Base-by-base conservation (phyloP, 1,140 invertebrate genomes). In the Nephila pilipes region DNA sequence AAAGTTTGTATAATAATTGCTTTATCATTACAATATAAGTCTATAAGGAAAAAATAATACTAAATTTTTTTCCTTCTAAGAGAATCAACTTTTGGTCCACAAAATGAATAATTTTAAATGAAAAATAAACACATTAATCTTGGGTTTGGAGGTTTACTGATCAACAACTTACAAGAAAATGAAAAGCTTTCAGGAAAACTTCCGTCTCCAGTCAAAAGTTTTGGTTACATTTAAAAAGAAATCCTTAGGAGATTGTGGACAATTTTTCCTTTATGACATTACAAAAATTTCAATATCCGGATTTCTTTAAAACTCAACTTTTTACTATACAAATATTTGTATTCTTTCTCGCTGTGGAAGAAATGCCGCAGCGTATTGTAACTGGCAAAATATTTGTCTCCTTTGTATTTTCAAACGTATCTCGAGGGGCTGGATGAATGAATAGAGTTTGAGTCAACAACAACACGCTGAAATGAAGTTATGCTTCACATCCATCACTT, bases 321-420 rank as follows among this genome's bases (percentile, higher is more conserved):
- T 90, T 90, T 80, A 90, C 29, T 58, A 57, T 58, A 54, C 32
- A 65, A 89, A 89, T 80, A 90, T 80, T 90, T 90, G 69, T 38
- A 90, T 90, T 58, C n/a, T 88, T 88, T 88, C 85, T 65, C 57
- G 85, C 46, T 25, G 16, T 90, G 54, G 75, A 69, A 65, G 85
- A 38, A 58, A 55, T 20, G 18, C 57, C 25, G 18, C n/a, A 55
- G 69, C 32, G 55, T 29, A 80, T 80, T 90, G 88, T 58, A 80
- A 57, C n/a, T 54, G 14, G 65, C 69, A 80, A 90, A 90, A 90
- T 90, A 90, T 90, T 90, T 90, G 88, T 90, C 54, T 79, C 69
- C 16, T 90, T 90, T 90, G 88, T 90, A 80, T 80, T 90, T 90
- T 90, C 46, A 80, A 57, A 36, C 18, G 25, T 80, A 57, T 90